Conservation (phyloP, 1,140 invertebrate species). For the Agrilus planipennis region DNA sequence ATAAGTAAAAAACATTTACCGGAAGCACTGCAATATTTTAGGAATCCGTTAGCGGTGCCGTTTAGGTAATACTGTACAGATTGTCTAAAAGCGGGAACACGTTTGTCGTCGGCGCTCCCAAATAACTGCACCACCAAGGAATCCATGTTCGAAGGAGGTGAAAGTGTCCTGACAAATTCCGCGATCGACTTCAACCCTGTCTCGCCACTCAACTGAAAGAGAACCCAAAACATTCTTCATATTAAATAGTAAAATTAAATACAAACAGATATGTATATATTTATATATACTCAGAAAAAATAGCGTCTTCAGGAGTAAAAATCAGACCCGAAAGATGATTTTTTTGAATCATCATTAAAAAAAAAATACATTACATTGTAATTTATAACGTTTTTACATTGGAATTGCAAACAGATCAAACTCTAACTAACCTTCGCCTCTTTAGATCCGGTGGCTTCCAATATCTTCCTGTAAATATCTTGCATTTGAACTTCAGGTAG, state of each 20-base stretch:
- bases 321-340: constrained; percentile 12
- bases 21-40: constrained; percentile 46
- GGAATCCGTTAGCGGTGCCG: constrained; percentile 74
- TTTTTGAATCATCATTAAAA: constrained; percentile 5
- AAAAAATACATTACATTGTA: too few species aligned
- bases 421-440: constrained; percentile 19
- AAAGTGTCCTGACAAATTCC: constrained; percentile 59
- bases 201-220: constrained; percentile 20
- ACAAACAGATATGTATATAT: neutral
- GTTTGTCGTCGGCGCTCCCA: constrained; percentile 51
- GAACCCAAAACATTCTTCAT: neutral
- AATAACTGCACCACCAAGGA: constrained; percentile 61
- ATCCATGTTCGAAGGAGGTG: constrained; percentile 56
- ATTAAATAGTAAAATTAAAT: neutral
- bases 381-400: neutral
- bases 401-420: constrained; percentile 1
- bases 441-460: constrained; percentile 32
- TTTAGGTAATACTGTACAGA: constrained; percentile 81
- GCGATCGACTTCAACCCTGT: constrained; percentile 52
- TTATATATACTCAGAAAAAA: neutral
- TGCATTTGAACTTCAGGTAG: constrained; percentile 59
- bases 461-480: constrained; percentile 49
- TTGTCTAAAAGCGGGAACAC: constrained; percentile 60
- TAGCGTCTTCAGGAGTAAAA: constrained; percentile 5
- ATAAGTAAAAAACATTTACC: constrained; percentile 8